Conservation (phyloP, 92 coral and sea anemone genomes). For the Muricea muricata region DNA sequence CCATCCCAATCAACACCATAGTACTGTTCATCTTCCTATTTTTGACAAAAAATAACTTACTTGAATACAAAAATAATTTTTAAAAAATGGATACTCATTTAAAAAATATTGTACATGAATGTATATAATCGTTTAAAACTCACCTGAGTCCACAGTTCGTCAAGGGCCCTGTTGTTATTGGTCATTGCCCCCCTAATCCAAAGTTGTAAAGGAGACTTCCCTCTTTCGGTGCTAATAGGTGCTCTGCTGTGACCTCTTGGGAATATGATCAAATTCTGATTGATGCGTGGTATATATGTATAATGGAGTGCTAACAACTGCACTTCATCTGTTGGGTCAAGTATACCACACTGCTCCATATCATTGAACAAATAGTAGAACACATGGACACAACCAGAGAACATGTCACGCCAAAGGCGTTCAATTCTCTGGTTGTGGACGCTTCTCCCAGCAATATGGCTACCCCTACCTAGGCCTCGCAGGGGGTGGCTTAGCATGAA, state of each 20-base stretch:
- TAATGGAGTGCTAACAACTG: constrained; percentile 51
- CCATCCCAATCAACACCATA: constrained; percentile 38
- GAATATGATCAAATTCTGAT: constrained; percentile 31
- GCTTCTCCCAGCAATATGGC: constrained; percentile 52
- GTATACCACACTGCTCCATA: constrained; percentile 42
- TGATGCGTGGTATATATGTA: constrained; percentile 52
- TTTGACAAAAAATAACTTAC: not conserved
- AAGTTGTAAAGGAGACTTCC: constrained; percentile 49
- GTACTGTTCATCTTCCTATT: not conserved
- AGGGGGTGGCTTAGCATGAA: constrained; percentile 35
- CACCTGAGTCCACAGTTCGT: not conserved
- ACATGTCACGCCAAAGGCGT: constrained; percentile 5
- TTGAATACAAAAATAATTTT: not conserved
- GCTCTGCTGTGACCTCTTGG: constrained; percentile 37
- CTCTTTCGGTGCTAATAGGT: constrained; percentile 48
- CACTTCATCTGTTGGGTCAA: constrained; percentile 43
- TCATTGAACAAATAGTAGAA: constrained; percentile 47
- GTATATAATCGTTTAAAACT: not conserved
- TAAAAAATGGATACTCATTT: not conserved
- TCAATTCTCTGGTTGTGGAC: constrained; percentile 37
- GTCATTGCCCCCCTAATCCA: constrained; percentile 25
- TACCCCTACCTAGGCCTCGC: not conserved
- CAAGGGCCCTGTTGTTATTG: not conserved
- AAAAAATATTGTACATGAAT: not conserved
- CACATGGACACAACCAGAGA: constrained; percentile 41